These are phyloP conservation scores for Delphinus delphis DNA, from an alignment of 2,113 vertebrate species.

Conservation along the genomic window DNA sequence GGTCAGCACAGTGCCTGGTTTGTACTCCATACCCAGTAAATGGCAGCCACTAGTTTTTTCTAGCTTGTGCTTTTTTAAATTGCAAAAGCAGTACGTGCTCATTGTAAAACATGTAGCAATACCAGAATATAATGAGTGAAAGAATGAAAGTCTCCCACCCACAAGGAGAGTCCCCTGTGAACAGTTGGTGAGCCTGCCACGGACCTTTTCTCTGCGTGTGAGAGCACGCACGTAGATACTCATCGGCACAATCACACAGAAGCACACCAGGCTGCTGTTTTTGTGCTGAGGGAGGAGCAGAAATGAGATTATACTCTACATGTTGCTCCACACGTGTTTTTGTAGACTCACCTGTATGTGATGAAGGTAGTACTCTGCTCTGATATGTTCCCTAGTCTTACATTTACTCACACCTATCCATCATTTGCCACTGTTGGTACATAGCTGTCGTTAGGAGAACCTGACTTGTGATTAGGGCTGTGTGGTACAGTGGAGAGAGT, in stretches of 20 bases:
- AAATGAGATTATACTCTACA: neutral
- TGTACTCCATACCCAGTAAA: neutral
- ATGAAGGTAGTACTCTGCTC: neutral
- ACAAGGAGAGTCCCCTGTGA: neutral
- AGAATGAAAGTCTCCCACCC: neutral
- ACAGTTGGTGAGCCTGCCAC: neutral
- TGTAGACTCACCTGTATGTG: neutral
- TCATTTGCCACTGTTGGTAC: neutral
- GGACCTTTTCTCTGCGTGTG: neutral
- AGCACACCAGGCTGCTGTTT: neutral
- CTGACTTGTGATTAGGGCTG: neutral
- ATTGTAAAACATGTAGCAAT: neutral
- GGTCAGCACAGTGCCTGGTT: neutral
- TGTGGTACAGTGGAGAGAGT: neutral
- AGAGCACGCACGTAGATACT: neutral
- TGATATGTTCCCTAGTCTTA: neutral
- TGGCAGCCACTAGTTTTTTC: neutral
- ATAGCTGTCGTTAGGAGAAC: neutral
- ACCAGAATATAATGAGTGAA: neutral
- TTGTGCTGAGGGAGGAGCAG: neutral
- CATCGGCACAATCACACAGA: fast-evolving
- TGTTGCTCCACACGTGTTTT: neutral
- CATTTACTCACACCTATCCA: neutral
- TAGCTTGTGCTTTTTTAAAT: neutral
- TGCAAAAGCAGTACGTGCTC: neutral